A percentile compares a stretch with the other conserved stretches of the same genome.
Conservation (phyloP, 2,888 invertebrate genomes). For the Melitaea athalia region DNA sequence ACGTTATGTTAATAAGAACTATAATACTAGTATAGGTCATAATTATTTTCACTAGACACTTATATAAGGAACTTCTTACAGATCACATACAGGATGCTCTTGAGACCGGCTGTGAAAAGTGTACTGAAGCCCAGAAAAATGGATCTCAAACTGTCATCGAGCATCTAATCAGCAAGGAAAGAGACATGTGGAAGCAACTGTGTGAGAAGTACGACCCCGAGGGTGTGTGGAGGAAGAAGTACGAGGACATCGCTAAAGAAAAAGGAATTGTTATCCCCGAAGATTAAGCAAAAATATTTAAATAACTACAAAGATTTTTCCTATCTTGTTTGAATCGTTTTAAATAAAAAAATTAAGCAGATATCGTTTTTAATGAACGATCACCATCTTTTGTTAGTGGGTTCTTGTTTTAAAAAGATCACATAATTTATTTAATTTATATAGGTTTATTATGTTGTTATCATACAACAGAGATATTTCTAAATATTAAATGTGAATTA, state of each 20-base stretch:
- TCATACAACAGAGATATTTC: no score
- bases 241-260: conserved; percentile 81
- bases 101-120: conserved; percentile 84
- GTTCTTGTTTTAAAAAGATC: no score
- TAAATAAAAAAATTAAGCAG: not conserved
- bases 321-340: not conserved
- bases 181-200: conserved; percentile 84
- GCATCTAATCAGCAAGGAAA: conserved; percentile 85
- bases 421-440: no score
- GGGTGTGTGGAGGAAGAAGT: conserved; percentile 84
- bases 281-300: conserved; percentile 25
- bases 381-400: not conserved
- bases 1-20: no score
- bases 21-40: no score
- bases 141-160: conserved; percentile 84
- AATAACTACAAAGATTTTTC: not conserved
- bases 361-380: not conserved
- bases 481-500: no score
- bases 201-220: conserved; percentile 86
- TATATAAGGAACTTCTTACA: conserved; percentile 47
- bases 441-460: no score
- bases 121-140: conserved; percentile 82
- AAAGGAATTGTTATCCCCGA: conserved; percentile 70
- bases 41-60: no score
- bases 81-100: conserved; percentile 84